phyloP scores from a whole-genome alignment of 2,113 vertebrate species.

The Engystomops pustulosus region DNA sequence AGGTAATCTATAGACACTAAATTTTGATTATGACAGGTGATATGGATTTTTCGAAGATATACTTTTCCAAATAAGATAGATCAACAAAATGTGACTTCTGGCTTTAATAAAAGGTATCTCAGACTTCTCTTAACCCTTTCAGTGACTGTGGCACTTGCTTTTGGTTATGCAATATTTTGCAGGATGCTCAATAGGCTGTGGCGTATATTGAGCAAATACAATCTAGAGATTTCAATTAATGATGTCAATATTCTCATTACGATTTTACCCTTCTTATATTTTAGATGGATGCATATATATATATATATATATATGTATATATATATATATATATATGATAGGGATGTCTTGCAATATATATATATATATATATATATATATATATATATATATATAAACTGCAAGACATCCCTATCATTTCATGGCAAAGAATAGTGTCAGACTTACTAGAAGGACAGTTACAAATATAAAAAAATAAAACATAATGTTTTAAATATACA shows the following conservation, averaged over 20 bases:
- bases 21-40: constrained; percentile 60
- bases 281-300: too few species aligned
- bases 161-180: background rate
- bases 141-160: constrained; percentile 9
- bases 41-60: constrained; percentile 59
- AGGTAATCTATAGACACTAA: constrained; percentile 59
- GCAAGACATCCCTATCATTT: background rate
- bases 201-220: background rate
- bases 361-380: too few species aligned
- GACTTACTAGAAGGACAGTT: background rate
- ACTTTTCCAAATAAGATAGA: constrained; percentile 58
- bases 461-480: background rate
- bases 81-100: constrained; percentile 56
- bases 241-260: background rate
- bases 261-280: background rate
- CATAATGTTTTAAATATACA: background rate
- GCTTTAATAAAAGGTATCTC: constrained; percentile 39
- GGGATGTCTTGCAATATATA: too few species aligned
- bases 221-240: background rate
- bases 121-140: constrained; percentile 34
- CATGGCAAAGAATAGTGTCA: background rate
- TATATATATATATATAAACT: too few species aligned
- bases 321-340: constrained; percentile 6
- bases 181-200: background rate
- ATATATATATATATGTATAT: too few species aligned